phyloP scores from a whole-genome alignment of 2,797 vertebrate genomes.

The Glossophaga mutica region DNA sequence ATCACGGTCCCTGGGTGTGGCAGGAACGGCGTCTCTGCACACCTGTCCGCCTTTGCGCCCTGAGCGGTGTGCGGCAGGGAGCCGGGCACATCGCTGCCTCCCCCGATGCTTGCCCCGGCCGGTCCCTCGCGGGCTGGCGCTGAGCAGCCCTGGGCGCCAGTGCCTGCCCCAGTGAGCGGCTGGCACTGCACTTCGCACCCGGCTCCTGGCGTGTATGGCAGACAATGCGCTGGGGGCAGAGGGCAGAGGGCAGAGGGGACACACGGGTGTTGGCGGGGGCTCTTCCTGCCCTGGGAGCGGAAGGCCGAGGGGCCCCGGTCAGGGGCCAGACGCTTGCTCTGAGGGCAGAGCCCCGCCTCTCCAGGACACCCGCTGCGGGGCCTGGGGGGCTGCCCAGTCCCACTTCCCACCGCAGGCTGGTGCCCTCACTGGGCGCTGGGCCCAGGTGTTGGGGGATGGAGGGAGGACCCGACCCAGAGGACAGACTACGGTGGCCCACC shows the following conservation, averaged over 20 bases:
- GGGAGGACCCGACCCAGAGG: neutral
- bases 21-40: neutral
- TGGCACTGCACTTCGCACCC: conserved; percentile 35
- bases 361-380: neutral
- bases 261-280: neutral
- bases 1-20: too few species aligned
- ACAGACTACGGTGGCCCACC: neutral
- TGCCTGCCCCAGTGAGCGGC: neutral
- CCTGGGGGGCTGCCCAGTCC: too few species aligned
- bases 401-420: neutral
- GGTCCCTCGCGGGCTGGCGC: neutral
- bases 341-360: neutral
- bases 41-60: neutral
- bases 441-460: neutral
- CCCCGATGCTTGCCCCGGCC: neutral
- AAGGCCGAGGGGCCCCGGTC: neutral
- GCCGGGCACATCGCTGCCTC: neutral
- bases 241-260: conserved; percentile 1
- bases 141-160: neutral
- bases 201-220: neutral
- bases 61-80: neutral
- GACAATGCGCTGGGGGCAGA: neutral
- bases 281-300: too few species aligned
- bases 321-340: neutral
- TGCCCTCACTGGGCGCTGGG: neutral